Conservation (phyloP, 2,888 invertebrate species). For the Aricia artaxerxes region DNA sequence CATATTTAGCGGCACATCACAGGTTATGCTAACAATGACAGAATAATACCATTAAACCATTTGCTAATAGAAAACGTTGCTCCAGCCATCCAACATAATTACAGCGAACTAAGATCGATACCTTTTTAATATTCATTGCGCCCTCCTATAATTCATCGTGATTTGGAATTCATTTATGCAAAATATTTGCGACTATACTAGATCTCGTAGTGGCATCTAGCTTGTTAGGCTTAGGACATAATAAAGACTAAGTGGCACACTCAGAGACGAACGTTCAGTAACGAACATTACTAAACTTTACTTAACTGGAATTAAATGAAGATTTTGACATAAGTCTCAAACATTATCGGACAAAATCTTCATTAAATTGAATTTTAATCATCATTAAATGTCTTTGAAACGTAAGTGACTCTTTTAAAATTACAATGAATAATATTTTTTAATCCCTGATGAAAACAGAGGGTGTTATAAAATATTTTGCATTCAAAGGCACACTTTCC, state of each 20-base stretch:
- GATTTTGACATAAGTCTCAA: no score
- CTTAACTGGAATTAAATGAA: no score
- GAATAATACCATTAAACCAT: slow-evolving; percentile 27
- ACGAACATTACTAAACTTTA: no score
- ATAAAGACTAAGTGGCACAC: slow-evolving; percentile 36
- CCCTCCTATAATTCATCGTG: slow-evolving; percentile 57
- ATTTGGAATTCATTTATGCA: slow-evolving; percentile 67
- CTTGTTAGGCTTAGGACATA: slow-evolving; percentile 44
- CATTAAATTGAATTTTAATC: no score
- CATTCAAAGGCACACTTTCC: no score
- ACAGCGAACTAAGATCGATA: slow-evolving; percentile 47
- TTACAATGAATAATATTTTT: no score
- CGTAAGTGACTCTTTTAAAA: no score
- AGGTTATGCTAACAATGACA: not conserved
- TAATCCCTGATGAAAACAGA: no score
- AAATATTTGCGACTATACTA: slow-evolving; percentile 44
- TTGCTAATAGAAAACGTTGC: slow-evolving; percentile 38
- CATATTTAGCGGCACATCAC: slow-evolving; percentile 7
- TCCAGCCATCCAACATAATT: slow-evolving; percentile 40
- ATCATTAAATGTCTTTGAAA: no score
- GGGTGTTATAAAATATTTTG: no score
- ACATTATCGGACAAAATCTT: no score
- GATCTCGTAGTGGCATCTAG: slow-evolving; percentile 46
- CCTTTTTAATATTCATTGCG: slow-evolving; percentile 56
- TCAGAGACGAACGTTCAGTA: no score